Evolutionary conservation across 1,140 invertebrate genomes (phyloP), one percentile per base, ranked within the genome.

Genomic region (Apis florea): DNA sequence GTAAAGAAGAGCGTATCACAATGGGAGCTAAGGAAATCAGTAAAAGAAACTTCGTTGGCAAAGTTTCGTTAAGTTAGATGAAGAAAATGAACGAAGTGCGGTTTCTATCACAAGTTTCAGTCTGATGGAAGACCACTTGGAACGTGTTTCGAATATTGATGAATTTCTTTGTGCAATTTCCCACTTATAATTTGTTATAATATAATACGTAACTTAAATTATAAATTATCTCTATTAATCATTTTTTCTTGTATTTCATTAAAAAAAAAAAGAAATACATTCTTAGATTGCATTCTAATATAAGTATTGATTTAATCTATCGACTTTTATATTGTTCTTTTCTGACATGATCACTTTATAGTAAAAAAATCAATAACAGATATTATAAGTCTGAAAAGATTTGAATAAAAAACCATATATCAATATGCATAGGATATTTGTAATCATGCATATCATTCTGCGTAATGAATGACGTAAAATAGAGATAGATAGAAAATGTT

Each of bases 31-130:
- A 54, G 72, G 72, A 82, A 84, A 84, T 76, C 58, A 84, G 67
- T 19, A 21, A 72, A 51, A 59, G 83, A 82, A 84, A 84, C 79
- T 84, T 84, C 51, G 69, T 71, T 64, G 58, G 56, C 47, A 61
- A 71, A 82, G 79, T 84, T 84, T 70, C 58, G 79, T 70, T 66
- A 82, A 76, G 72, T 84, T 84, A n/a, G 66, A 73, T 26, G 54
- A 79, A 83, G 64, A 79, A 78, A 58, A 83, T 58, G 67, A 71
- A 79, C 67, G 59, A 71, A 78, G n/a, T 31, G 49, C 63, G 71
- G 70, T 80, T 83, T 73, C 82, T 68, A 79, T 83, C 54, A 54
- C 63, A 40, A 80, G 69, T 83, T 74, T 67, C 78, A 74, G 31
- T 40, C 66, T 74, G 19, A 64, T 54, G 58, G 78, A 68, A 74